Evolutionary conservation across 1,140 invertebrate species (phyloP).

Genomic region (Pogonognathellus flavescens): DNA sequence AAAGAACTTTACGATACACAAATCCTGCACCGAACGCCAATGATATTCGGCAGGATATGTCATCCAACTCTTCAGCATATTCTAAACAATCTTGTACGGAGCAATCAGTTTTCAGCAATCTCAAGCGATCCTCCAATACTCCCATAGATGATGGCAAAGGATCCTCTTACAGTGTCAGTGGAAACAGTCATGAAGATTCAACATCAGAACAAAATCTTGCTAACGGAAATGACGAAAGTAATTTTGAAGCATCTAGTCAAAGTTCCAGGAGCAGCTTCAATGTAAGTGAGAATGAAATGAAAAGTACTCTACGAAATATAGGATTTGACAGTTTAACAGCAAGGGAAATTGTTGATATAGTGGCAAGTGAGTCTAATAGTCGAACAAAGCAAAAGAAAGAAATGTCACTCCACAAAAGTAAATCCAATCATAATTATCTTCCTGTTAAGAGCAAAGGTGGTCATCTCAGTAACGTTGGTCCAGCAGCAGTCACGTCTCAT

Average conservation of each 20-base stretch:
- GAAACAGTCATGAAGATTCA: background rate
- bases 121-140: background rate
- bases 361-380: background rate
- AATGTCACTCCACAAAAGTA: background rate
- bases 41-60: constrained; percentile 16
- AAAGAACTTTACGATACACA: background rate
- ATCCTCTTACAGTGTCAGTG: constrained; percentile 53
- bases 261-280: constrained; percentile 45
- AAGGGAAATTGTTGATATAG: constrained; percentile 36
- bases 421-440: background rate
- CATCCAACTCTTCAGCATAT: constrained; percentile 14
- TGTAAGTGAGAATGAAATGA: constrained; percentile 51
- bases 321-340: constrained; percentile 46
- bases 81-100: background rate
- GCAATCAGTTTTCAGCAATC: background rate
- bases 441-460: background rate
- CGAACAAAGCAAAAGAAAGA: background rate
- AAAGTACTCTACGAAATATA: constrained; percentile 18
- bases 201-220: background rate
- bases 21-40: background rate
- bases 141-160: background rate
- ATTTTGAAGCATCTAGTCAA: constrained; percentile 21
- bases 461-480: background rate
- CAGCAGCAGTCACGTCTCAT: no score
- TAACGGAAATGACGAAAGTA: background rate